phyloP scores from a whole-genome alignment of 2,888 invertebrate genomes.

The Magallana nippona region DNA sequence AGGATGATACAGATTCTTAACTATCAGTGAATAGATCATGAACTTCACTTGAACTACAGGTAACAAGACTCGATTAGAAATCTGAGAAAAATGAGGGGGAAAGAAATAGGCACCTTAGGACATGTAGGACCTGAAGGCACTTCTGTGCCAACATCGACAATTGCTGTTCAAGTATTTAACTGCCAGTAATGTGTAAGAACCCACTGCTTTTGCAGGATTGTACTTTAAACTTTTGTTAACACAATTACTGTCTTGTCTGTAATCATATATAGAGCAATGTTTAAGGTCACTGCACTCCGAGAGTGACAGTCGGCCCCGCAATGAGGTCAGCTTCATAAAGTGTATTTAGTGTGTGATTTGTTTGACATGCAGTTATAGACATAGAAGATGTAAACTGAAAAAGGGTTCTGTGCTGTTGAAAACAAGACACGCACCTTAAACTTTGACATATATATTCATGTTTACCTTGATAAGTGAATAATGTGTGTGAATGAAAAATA shows the following conservation, averaged over 20 bases:
- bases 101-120: too few species aligned
- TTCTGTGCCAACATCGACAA: too few species aligned
- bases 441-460: not conserved
- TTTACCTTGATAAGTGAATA: not conserved
- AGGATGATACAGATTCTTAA: too few species aligned
- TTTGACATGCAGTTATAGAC: constrained; percentile 12
- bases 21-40: too few species aligned
- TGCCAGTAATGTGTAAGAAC: not conserved
- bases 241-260: constrained; percentile 5
- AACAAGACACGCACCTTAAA: not conserved
- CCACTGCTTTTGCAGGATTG: not conserved
- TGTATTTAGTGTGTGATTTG: not conserved
- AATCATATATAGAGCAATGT: not conserved
- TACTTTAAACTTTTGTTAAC: constrained; percentile 19
- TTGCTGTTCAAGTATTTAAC: too few species aligned
- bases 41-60: too few species aligned
- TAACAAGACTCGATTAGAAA: too few species aligned
- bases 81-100: too few species aligned
- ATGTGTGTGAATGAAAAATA: not conserved
- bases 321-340: not conserved
- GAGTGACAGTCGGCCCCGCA: not conserved
- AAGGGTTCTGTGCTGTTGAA: not conserved
- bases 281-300: not conserved
- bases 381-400: not conserved
- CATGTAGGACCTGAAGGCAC: too few species aligned